phyloP scores from a whole-genome alignment of 1,140 invertebrate genomes.

The Pemphigus obesinymphae region DNA sequence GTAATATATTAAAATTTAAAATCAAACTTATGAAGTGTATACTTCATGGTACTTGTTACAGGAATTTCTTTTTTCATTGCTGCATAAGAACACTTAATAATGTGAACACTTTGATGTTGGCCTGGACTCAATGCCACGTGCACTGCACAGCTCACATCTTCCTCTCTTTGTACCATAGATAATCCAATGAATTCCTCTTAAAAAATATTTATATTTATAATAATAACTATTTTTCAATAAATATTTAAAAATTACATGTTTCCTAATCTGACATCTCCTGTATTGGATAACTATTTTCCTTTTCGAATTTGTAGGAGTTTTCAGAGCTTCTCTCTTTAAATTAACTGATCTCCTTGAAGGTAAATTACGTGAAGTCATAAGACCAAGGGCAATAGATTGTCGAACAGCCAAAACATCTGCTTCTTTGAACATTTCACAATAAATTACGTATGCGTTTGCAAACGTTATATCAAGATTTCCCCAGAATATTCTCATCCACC shows the following conservation, averaged over 20 bases:
- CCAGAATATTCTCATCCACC: slow-evolving; percentile 50
- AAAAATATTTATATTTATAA: not conserved
- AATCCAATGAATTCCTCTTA: not conserved
- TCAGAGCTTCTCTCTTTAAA: not conserved
- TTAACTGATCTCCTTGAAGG: not conserved
- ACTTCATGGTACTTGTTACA: slow-evolving; percentile 5
- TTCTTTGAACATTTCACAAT: not conserved
- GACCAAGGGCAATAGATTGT: not conserved
- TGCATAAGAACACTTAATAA: too few relatives aligned
- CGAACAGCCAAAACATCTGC: not conserved
- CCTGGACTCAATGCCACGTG: too few relatives aligned
- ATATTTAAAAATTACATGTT: not conserved
- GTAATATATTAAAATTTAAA: too few relatives aligned
- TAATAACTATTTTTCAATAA: not conserved
- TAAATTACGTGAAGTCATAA: not conserved
- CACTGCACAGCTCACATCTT: too few relatives aligned
- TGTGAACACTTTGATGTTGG: too few relatives aligned
- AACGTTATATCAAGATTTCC: slow-evolving; percentile 46
- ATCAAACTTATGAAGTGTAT: too few relatives aligned
- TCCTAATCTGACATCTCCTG: not conserved
- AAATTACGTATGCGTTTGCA: slow-evolving; percentile 45
- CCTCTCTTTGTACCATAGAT: not conserved
- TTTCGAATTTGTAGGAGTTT: not conserved
- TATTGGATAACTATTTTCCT: not conserved
- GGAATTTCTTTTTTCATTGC: too few relatives aligned